A percentile compares a stretch with the other conserved stretches of the same genome.
Conservation (phyloP, 35 echinoderm and acorn worm species). For the Lytechinus variegatus region DNA sequence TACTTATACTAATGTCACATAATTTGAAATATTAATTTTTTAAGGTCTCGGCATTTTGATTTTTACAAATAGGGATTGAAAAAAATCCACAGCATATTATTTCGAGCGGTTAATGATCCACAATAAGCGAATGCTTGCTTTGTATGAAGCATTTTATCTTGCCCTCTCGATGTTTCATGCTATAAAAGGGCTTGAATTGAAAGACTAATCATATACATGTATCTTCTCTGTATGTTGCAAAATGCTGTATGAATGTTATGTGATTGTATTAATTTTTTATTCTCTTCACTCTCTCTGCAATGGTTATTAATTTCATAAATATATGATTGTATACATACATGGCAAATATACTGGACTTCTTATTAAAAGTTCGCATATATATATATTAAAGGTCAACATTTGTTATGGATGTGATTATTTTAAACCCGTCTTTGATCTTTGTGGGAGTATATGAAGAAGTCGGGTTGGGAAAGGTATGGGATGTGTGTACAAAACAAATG, state of each 20-base stretch:
- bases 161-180: neutral
- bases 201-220: neutral
- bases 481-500: no score
- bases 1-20: neutral
- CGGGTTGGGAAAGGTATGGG: no score
- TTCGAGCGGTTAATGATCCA: neutral
- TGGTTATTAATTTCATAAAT: neutral
- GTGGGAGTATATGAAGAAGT: no score
- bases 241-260: neutral
- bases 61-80: neutral
- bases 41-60: neutral
- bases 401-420: neutral
- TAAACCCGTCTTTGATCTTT: neutral
- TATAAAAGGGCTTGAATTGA: neutral
- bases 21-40: neutral
- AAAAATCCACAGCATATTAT: neutral
- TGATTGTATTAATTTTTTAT: neutral
- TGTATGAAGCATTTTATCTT: neutral
- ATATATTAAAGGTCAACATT: neutral
- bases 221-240: neutral
- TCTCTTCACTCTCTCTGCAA: neutral
- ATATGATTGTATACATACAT: neutral
- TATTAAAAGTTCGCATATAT: conserved; percentile 6
- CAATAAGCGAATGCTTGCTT: neutral
- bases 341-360: conserved; percentile 11